Conservation (phyloP, 2,113 vertebrate species). For the Ibidorhyncha struthersii region DNA sequence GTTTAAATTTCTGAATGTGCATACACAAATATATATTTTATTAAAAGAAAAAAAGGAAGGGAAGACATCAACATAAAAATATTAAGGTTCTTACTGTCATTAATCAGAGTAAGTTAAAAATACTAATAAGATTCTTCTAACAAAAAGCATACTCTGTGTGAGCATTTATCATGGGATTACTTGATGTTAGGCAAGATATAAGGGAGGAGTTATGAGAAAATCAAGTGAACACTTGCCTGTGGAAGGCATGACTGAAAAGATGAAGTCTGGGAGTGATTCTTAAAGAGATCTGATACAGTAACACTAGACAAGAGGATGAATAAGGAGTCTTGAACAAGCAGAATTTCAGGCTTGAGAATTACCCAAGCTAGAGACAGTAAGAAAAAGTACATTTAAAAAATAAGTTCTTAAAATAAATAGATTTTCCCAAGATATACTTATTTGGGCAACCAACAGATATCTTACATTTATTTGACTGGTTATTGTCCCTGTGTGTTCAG, state of each 20-base stretch:
- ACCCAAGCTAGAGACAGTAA: background rate
- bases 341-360: background rate
- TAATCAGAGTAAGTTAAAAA: background rate
- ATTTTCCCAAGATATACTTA: background rate
- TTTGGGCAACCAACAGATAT: background rate
- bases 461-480: background rate
- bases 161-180: background rate
- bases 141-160: background rate
- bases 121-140: background rate
- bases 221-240: background rate
- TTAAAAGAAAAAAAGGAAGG: background rate
- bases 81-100: background rate
- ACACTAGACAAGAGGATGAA: background rate
- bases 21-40: background rate
- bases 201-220: background rate
- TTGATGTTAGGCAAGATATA: background rate
- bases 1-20: background rate
- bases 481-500: background rate
- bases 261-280: background rate
- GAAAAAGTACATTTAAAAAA: background rate
- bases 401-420: background rate
- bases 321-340: background rate
- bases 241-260: background rate
- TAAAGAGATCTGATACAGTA: background rate
- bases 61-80: background rate